Base-by-base conservation (phyloP, 2,888 invertebrate genomes). In the Lasioglossum marginatum region DNA sequence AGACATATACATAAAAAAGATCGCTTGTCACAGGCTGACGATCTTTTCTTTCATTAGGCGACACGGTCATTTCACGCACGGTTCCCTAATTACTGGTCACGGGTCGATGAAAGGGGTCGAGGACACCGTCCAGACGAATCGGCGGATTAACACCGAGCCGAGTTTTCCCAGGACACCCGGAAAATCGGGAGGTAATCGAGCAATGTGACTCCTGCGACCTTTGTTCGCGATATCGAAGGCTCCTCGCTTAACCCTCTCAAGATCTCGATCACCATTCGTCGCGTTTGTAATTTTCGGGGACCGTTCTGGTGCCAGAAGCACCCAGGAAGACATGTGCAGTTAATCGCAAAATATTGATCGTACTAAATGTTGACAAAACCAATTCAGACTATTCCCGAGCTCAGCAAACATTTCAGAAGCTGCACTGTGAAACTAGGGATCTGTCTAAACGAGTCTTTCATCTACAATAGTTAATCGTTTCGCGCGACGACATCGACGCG, bases 11-110 rank as follows among this genome's bases (percentile, higher is more conserved):
- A 48, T 48, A 8, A 27, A 60, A 27, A 27, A 60, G 60, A 60
- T 63, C 60, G 31, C 31, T 27, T 16, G 60, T 63, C 60, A 27
- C 60, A 14, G 27, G 2, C n/a, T 63, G 60, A 63, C 60, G 82
- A 86, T 86, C 86, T 82, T 80, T 82, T 81, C 86, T 86, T 88
- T 88, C 88, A 79, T 88, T 86, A 82, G 83, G 4, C 83, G 88
- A 80, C 79, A 79, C 78, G 86, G 75, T 74, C 83, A 80, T 88
- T 88, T 88, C 88, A 86, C 88, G 88, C 88, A 88, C 81, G 77
- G 81, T 70, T 82, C 86, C 48, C 78, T 88, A 88, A 88, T 88
- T 86, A 87, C 73, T 80, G 76, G 70, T 71, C 76, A 43, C 75
- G 81, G 82, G 34, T 70, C 66, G 73, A 48, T 68, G 79, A 79